A percentile compares a stretch with the other conserved stretches of the same genome.
These are phyloP conservation scores for Halichoeres trimaculatus DNA, from an alignment of 2,113 vertebrate species.

Conservation along the genomic window DNA sequence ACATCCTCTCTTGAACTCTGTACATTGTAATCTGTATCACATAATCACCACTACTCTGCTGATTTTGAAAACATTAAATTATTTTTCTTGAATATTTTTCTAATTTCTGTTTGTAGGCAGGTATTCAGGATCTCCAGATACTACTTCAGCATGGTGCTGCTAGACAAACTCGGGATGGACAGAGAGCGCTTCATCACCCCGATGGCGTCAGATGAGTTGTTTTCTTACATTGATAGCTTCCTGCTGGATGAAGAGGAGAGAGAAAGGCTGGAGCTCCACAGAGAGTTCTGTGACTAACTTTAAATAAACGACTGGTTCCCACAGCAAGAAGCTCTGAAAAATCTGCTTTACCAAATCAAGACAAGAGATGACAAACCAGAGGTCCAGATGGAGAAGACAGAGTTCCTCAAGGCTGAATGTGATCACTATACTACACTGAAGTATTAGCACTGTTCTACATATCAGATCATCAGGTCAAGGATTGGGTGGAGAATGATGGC, in stretches of 20 bases:
- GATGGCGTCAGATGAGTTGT: constrained; percentile 88
- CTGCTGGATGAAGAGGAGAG: constrained; percentile 87
- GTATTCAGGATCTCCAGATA: constrained; percentile 87
- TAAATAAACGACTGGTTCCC: constrained; percentile 31
- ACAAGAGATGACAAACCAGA: constrained; percentile 21
- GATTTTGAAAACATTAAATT: too few species aligned
- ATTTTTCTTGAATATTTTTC: background rate
- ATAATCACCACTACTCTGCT: too few species aligned
- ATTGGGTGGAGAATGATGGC: background rate
- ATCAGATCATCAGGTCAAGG: background rate
- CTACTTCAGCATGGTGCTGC: constrained; percentile 92
- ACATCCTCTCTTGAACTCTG: too few species aligned
- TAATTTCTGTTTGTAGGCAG: constrained; percentile 80
- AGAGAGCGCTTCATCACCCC: constrained; percentile 91
- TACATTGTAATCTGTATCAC: too few species aligned
- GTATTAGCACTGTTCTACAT: constrained; percentile 14
- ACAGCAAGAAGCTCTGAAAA: constrained; percentile 38
- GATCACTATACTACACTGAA: constrained; percentile 56
- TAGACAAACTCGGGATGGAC: constrained; percentile 90
- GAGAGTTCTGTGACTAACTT: constrained; percentile 88
- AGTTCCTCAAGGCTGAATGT: constrained; percentile 38
- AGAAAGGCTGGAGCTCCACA: constrained; percentile 75
- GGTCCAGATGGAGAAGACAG: constrained; percentile 13
- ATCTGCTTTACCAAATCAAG: constrained; percentile 33
- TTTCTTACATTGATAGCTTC: constrained; percentile 90